Evolutionary conservation across 2,113 vertebrate genomes (phyloP).

Genomic region (Varanus komodoensis): DNA sequence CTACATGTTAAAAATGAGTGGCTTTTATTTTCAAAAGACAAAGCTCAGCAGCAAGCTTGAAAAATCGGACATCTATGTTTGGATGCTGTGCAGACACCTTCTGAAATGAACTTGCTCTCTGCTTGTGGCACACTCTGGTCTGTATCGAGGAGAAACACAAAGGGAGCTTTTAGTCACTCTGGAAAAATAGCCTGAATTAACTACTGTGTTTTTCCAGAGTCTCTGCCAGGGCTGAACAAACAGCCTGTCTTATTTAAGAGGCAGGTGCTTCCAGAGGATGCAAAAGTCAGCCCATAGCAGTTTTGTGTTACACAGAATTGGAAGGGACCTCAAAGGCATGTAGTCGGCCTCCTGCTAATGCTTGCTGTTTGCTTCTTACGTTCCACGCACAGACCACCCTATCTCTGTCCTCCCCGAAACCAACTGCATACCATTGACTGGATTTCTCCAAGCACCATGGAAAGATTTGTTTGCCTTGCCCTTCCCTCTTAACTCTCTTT

Average conservation of each 20-base stretch:
- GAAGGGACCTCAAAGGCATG: neutral
- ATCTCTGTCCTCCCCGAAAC: neutral
- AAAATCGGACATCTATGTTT: neutral
- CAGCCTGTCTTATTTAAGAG: neutral
- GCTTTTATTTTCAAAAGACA: neutral
- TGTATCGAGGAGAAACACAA: neutral
- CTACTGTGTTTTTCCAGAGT: conserved; percentile 26
- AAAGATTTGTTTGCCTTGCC: neutral
- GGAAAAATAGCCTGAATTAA: conserved; percentile 6
- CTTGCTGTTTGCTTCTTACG: neutral
- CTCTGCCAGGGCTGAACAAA: conserved; percentile 8
- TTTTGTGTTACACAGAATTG: neutral
- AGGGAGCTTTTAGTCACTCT: conserved; percentile 4
- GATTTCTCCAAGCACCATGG: neutral
- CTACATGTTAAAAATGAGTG: neutral
- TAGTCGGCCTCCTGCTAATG: neutral
- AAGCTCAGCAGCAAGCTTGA: neutral
- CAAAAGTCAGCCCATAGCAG: neutral
- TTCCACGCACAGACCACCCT: neutral
- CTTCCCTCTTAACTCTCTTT: neutral
- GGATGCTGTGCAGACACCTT: conserved; percentile 5
- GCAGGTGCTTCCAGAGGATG: neutral
- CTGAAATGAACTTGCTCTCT: neutral
- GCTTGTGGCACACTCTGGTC: neutral
- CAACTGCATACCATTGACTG: neutral